Percentiles rank a stretch among this genome's conserved stretches.
These are phyloP conservation scores for Aix galericulata DNA, from an alignment of 2,113 vertebrate genomes.

Conservation along the genomic window DNA sequence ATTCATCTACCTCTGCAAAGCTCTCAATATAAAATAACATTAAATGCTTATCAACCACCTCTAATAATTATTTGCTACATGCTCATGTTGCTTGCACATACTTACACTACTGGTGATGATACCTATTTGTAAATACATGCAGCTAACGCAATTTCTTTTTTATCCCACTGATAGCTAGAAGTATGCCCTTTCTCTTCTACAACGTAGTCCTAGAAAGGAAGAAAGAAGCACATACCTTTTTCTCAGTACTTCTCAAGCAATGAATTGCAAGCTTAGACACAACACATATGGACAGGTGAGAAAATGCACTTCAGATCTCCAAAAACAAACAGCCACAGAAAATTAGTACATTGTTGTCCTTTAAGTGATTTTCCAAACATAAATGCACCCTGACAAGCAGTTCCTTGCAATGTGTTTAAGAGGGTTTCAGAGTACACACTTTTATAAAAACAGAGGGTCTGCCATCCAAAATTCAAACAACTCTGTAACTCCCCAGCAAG, in stretches of 20 bases:
- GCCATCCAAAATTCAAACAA: not conserved
- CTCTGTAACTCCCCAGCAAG: not conserved
- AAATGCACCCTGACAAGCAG: not conserved
- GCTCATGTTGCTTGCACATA: rapidly evolving
- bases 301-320: not conserved
- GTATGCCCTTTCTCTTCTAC: not conserved
- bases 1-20: not conserved
- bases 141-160: not conserved
- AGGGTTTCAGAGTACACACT: not conserved
- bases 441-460: not conserved
- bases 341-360: not conserved
- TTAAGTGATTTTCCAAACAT: not conserved
- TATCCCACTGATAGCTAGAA: not conserved
- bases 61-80: not conserved
- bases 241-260: not conserved
- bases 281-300: rapidly evolving
- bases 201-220: not conserved
- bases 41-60: not conserved
- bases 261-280: not conserved
- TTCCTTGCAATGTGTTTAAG: not conserved
- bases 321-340: not conserved
- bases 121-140: not conserved
- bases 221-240: not conserved
- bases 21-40: not conserved
- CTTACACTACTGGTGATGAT: not conserved